Evolutionary conservation across 2,113 vertebrate species (phyloP), one percentile per base, ranked within the genome.

Genomic region (Stegostoma tigrinum): DNA sequence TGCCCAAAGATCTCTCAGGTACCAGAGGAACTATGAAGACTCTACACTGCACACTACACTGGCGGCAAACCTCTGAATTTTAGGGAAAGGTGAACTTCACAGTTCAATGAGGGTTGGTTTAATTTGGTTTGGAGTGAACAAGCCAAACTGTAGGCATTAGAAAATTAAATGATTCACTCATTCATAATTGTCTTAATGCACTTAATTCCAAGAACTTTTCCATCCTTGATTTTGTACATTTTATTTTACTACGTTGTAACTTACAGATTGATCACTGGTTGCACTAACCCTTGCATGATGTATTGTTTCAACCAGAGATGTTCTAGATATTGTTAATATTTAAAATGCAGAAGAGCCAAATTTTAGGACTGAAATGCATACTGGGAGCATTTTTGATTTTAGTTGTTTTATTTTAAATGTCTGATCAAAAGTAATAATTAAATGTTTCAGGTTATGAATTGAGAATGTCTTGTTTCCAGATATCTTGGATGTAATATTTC

Each of bases 401-500:
- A 38, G 5, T 93, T 93, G 61, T 93, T 38, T 83, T 93, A 0
- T 93, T 93, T 93, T 66, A n/a, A 91, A 66, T 93, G 89, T 93
- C n/a, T n/a, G 21, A 66, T 93, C 17, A 93, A 66, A 66, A 93
- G 48, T 93, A 66, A 93, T 93, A 93, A 93, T 93, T 93, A 34
- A 93, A 93, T 93, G 61, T 93, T 93, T 93, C 89, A 93, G 89
- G 34, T 66, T 8, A n/a, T 93, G 61, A 93, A 93, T 67, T 90
- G 52, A 90, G 87, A 90, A 90, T 93, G 89, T 93, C 66, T 93
- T 66, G 89, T 93, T 93, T 93, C 34, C 61, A 66, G 61, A 67
- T 93, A 93, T 38, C 89, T 93, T 93, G 89, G 89, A 93, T 93
- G 89, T 93, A 93, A 93, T 93, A 93, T 67, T 93, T 93, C 19